These are phyloP conservation scores for Sebastes alutus DNA, from an alignment of 2,797 vertebrate species.

Conservation along the genomic window DNA sequence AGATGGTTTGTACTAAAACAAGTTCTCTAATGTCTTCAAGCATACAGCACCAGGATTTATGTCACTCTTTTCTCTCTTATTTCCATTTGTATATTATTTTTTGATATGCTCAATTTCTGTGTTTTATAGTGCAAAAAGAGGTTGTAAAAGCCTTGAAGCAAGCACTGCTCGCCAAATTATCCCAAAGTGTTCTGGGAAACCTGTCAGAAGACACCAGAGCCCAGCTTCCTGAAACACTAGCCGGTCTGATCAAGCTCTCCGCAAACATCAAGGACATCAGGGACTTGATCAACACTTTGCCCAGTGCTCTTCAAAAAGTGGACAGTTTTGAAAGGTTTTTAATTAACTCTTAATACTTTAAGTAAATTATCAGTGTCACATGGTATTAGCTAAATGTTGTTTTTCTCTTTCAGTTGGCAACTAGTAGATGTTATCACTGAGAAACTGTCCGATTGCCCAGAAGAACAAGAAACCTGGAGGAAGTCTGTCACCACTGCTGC, in stretches of 20 bases:
- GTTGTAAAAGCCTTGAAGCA: constrained; percentile 80
- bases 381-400: background rate
- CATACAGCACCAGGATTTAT: background rate
- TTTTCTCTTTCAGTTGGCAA: constrained; percentile 84
- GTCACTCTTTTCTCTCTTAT: background rate
- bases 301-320: constrained; percentile 77
- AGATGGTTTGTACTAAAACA: constrained; percentile 77
- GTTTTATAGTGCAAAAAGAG: constrained; percentile 71
- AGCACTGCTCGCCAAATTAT: constrained; percentile 82
- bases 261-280: constrained; percentile 68
- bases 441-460: constrained; percentile 73
- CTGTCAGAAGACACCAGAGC: background rate
- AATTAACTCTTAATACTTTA: background rate
- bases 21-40: background rate
- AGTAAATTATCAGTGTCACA: background rate
- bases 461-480: constrained; percentile 83
- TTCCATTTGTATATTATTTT: background rate
- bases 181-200: constrained; percentile 60
- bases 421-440: constrained; percentile 86
- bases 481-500: constrained; percentile 81
- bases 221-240: constrained; percentile 76
- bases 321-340: constrained; percentile 82
- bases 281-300: constrained; percentile 78
- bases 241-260: constrained; percentile 80
- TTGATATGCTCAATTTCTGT: background rate